Percentiles rank a stretch among this genome's conserved stretches.
phyloP scores from a whole-genome alignment of 2,797 vertebrate genomes.

The Epinephelus awoara region DNA sequence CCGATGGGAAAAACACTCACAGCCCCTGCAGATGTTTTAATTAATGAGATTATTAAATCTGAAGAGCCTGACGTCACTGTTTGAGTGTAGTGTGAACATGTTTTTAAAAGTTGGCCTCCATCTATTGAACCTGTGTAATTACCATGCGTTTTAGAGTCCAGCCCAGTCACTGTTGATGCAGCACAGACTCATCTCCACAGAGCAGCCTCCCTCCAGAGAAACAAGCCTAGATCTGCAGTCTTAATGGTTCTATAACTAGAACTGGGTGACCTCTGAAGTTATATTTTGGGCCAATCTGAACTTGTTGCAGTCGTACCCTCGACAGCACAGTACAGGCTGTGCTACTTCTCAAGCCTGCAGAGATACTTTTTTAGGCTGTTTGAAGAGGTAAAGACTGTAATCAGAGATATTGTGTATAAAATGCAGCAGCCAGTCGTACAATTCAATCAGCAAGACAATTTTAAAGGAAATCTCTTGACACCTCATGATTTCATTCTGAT shows the following conservation, averaged over 20 bases:
- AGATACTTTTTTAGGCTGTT: constrained; percentile 36
- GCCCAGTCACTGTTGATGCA: constrained; percentile 39
- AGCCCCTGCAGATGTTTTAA: neutral
- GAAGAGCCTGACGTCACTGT: neutral
- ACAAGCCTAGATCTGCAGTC: constrained; percentile 56
- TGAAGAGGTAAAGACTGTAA: constrained; percentile 9
- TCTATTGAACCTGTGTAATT: constrained; percentile 21
- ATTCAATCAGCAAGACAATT: neutral
- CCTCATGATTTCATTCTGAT: no score
- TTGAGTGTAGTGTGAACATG: neutral
- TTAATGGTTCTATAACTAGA: constrained; percentile 73
- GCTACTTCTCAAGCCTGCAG: constrained; percentile 73
- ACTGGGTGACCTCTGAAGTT: constrained; percentile 83
- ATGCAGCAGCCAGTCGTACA: neutral
- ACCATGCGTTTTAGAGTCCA: constrained; percentile 9
- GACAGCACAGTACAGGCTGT: constrained; percentile 69
- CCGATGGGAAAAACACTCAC: neutral
- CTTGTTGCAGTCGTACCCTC: constrained; percentile 68
- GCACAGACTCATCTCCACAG: constrained; percentile 25
- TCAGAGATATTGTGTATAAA: neutral
- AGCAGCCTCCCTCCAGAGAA: constrained; percentile 45
- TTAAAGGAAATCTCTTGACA: neutral
- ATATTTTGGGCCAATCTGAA: constrained; percentile 79
- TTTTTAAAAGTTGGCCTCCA: constrained; percentile 1
- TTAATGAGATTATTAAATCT: neutral